Conservation (phyloP, 2,797 vertebrate genomes). For the Acanthurus tractus region DNA sequence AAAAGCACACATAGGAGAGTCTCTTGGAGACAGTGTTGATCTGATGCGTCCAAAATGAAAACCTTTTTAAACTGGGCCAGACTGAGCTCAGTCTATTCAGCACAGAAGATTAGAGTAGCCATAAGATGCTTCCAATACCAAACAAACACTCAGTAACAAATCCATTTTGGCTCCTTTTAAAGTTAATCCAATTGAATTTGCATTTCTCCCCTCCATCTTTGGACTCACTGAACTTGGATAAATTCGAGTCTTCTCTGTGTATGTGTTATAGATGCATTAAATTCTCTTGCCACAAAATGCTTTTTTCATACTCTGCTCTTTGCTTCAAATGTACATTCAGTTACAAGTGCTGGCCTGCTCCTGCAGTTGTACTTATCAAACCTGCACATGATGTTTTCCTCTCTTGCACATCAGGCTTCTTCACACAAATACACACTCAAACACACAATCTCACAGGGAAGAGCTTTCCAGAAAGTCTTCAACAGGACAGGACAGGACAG, state of each 20-base stretch:
- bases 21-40: constrained; percentile 36
- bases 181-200: constrained; percentile 56
- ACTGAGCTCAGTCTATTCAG: constrained; percentile 38
- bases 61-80: constrained; percentile 51
- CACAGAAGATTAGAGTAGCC: constrained; percentile 25
- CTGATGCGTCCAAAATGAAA: constrained; percentile 33
- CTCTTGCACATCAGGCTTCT: not conserved
- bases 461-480: constrained; percentile 35
- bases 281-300: constrained; percentile 6
- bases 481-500: constrained; percentile 51
- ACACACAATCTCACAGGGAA: not conserved
- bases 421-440: not conserved
- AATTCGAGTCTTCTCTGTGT: constrained; percentile 37
- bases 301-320: constrained; percentile 8
- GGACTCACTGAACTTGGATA: constrained; percentile 55
- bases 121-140: constrained; percentile 55
- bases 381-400: not conserved
- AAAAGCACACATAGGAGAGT: constrained; percentile 30
- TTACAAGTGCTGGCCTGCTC: constrained; percentile 36
- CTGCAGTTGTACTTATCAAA: constrained; percentile 17
- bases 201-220: constrained; percentile 46
- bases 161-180: constrained; percentile 55
- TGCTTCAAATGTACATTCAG: constrained; percentile 22
- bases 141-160: constrained; percentile 61
- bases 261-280: constrained; percentile 24